Base-by-base conservation (phyloP, 2,797 vertebrate species). In the Sebastes cheni region DNA sequence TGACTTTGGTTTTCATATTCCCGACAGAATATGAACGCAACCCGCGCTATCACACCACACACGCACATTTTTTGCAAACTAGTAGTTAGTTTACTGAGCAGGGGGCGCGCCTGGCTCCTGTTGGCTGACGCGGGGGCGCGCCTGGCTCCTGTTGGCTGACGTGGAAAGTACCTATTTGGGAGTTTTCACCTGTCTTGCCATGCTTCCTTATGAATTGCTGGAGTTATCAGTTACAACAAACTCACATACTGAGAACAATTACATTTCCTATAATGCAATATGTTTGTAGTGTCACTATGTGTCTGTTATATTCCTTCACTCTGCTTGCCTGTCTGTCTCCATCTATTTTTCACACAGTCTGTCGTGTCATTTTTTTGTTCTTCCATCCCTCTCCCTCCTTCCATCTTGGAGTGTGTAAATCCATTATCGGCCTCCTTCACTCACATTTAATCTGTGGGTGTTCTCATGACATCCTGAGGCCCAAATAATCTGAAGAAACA, bases 91-190 rank as follows among this genome's bases (percentile, higher is more conserved):
- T 87, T 76, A 62, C 32, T 42, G 30, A 79, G 79, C 60, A 64
- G 34, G 86, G 72, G 1, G 67, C 82, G 82, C 77, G 81, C 84
- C 2, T 71, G 42, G 65, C 59, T 55, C 62, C 69, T 81, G 56
- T 70, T 77, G 68, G 86, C 77, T 88, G 85, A 90, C 86, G 83
- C 77, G 75, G 86, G 74, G 1, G 67, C 82, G 82, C 77, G 81
- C 84, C 2, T 73, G 55, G 65, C 59, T 55, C 62, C 67, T 81
- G 54, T 68, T 77, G 68, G 86, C 79, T 89, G 86, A 90, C 86
- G 83, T 86, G 83, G 64, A 55, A 42, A 55, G 2, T 58, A 6
- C 62, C 8, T 42, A 25, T 55, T 32, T 36, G 6, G 18, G 4
- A 54, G 32, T 18, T 22, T 52, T 65, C 4, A 25, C 27, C 10